Conservation (phyloP, 2,888 invertebrate species). For the Carabus problematicus region DNA sequence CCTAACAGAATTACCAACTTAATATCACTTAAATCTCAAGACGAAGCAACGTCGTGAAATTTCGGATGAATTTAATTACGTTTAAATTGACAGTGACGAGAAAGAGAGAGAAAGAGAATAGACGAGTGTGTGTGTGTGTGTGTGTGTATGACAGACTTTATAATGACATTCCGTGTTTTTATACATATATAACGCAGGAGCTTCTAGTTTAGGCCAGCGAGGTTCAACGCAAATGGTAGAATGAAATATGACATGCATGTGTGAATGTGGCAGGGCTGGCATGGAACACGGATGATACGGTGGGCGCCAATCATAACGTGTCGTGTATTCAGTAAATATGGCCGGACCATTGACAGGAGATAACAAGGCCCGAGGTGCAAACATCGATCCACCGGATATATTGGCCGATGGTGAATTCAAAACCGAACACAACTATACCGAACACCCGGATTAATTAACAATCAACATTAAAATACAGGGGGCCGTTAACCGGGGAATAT, state of each 20-base stretch:
- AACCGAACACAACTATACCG: background rate
- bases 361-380: slow-evolving; percentile 27
- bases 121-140: no score
- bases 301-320: no score
- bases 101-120: slow-evolving; percentile 15
- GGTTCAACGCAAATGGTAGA: background rate
- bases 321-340: slow-evolving; percentile 8
- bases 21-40: slow-evolving; percentile 34
- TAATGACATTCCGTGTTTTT: slow-evolving; percentile 14
- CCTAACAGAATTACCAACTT: slow-evolving; percentile 21
- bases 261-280: background rate
- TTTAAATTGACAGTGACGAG: slow-evolving; percentile 31
- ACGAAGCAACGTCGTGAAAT: slow-evolving; percentile 28
- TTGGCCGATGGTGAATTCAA: slow-evolving; percentile 4
- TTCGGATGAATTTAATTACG: slow-evolving; percentile 36
- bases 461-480: slow-evolving; percentile 31
- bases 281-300: no score
- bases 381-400: slow-evolving; percentile 22
- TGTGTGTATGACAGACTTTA: background rate
- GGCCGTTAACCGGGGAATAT: slow-evolving; percentile 19
- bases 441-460: slow-evolving; percentile 35
- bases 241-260: slow-evolving; percentile 31
- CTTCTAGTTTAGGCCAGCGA: background rate
- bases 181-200: slow-evolving; percentile 9
- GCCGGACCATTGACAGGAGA: slow-evolving; percentile 30